Conservation (phyloP, 2,888 invertebrate genomes). For the Sphaeridia pumilis region DNA sequence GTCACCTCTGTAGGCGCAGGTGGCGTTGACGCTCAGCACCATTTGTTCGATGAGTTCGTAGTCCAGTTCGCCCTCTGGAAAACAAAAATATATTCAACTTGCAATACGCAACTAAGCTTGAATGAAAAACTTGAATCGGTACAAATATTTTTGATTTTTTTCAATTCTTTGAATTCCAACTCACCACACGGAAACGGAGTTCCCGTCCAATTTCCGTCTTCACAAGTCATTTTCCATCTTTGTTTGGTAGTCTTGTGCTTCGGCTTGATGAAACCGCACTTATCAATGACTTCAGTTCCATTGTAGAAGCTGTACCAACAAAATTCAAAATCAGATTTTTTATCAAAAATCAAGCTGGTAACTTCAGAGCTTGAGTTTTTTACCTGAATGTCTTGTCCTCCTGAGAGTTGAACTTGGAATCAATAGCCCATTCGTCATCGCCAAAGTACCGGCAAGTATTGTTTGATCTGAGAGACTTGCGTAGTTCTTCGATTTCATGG, state of each 20-base stretch:
- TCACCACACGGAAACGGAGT: constrained; percentile 56
- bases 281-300: constrained; percentile 69
- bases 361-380: not conserved
- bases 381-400: constrained; percentile 1
- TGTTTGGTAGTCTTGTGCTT: constrained; percentile 40
- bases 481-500: not conserved
- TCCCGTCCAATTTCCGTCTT: constrained; percentile 74
- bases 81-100: too few species aligned
- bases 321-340: too few species aligned
- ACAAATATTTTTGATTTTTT: too few species aligned
- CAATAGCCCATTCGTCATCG: not conserved
- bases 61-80: not conserved
- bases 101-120: too few species aligned
- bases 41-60: constrained; percentile 19
- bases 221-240: constrained; percentile 76
- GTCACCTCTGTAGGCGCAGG: constrained; percentile 62
- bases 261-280: constrained; percentile 44
- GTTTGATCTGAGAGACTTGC: not conserved
- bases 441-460: not conserved
- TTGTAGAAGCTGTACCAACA: constrained; percentile 58
- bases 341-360: too few species aligned
- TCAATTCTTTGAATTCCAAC: too few species aligned
- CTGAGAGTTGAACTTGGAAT: not conserved
- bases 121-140: too few species aligned
- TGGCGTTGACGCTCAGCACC: constrained; percentile 37